These are phyloP conservation scores for Columba guinea DNA, from an alignment of 2,797 vertebrate genomes.

Conservation along the genomic window DNA sequence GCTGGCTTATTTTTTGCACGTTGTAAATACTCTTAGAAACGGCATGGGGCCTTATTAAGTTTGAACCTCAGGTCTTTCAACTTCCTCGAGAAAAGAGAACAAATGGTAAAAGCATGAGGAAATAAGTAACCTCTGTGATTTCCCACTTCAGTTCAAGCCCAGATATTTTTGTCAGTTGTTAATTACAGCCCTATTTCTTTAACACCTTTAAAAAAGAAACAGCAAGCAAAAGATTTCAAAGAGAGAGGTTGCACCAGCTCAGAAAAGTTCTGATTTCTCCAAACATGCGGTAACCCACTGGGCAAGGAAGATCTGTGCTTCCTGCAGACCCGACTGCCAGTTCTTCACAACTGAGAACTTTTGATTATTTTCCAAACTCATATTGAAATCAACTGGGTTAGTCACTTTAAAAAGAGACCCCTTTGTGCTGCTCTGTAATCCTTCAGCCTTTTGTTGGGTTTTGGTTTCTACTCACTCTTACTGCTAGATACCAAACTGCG, in stretches of 20 bases:
- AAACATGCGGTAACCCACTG: constrained; percentile 44
- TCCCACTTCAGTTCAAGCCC: constrained; percentile 92
- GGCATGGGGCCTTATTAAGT: constrained; percentile 82
- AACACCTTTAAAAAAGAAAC: constrained; percentile 87
- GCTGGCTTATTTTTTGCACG: constrained; percentile 75
- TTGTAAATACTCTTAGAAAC: constrained; percentile 81
- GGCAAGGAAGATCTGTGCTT: constrained; percentile 66
- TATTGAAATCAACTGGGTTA: constrained; percentile 50
- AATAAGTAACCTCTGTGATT: constrained; percentile 89
- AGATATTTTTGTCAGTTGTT: constrained; percentile 97
- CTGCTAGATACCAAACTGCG: background rate
- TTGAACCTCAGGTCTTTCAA: constrained; percentile 82
- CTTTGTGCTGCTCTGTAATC: constrained; percentile 34
- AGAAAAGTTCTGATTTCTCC: constrained; percentile 67
- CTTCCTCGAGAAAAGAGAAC: constrained; percentile 82
- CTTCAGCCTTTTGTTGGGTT: constrained; percentile 20
- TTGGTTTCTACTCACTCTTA: background rate
- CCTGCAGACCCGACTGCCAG: constrained; percentile 46
- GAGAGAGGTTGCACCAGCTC: constrained; percentile 57
- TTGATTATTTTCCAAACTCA: constrained; percentile 62
- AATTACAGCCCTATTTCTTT: constrained; percentile 94
- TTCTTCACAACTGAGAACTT: constrained; percentile 40
- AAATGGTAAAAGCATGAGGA: constrained; percentile 90
- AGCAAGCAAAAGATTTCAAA: constrained; percentile 82
- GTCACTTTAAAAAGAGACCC: constrained; percentile 47